A percentile compares a stretch with the other conserved stretches of the same genome.
phyloP scores from a whole-genome alignment of 92 coral and sea anemone species.

The Phenganax marumi region DNA sequence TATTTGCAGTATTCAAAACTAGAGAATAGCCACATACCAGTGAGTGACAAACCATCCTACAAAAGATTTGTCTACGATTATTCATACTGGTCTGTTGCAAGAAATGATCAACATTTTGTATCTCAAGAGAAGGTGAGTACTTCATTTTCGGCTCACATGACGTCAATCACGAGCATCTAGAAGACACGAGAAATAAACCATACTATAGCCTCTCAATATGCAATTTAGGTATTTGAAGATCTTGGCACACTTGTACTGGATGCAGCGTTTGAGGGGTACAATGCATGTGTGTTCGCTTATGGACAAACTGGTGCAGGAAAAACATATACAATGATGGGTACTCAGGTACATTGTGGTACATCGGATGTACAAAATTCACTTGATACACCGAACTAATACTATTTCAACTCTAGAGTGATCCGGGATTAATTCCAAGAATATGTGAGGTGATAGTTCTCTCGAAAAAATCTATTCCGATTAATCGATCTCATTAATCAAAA shows the following conservation, averaged over 20 bases:
- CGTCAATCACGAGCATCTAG: neutral
- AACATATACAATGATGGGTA: constrained; percentile 98
- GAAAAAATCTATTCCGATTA: neutral
- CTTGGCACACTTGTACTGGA: constrained; percentile 78
- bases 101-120: constrained; percentile 73
- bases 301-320: constrained; percentile 99
- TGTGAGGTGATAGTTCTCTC: constrained; percentile 65
- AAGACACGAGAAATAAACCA: neutral
- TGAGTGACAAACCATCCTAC: constrained; percentile 47
- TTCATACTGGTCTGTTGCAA: constrained; percentile 93
- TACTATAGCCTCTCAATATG: neutral
- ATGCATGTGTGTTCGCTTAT: constrained; percentile 96
- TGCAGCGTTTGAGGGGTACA: constrained; percentile 95
- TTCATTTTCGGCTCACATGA: too few relatives aligned
- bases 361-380: constrained; percentile 5
- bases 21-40: constrained; percentile 20
- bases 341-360: constrained; percentile 58
- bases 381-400: neutral
- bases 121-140: constrained; percentile 75
- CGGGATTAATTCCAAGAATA: constrained; percentile 92
- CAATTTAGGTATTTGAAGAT: constrained; percentile 76
- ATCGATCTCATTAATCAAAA: neutral
- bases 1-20: constrained; percentile 9
- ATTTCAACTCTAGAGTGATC: constrained; percentile 65
- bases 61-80: constrained; percentile 89